Percentiles rank a stretch among this genome's conserved stretches.
These are phyloP conservation scores for Alviniconcha marisindica DNA, from an alignment of 1,140 invertebrate genomes.

Conservation along the genomic window DNA sequence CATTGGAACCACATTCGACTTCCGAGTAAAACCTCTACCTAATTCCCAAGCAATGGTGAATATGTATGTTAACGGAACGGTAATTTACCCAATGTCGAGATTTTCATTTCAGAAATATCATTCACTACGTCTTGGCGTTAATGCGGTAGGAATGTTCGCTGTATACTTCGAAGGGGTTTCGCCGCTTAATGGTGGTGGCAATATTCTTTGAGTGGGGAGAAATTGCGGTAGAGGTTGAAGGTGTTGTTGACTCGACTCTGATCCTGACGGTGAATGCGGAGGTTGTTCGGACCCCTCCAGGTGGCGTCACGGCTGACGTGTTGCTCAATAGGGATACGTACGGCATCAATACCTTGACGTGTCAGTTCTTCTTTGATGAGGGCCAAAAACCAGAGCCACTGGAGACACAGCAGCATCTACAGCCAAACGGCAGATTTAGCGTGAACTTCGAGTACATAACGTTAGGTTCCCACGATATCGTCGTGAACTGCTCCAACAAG, in stretches of 20 bases:
- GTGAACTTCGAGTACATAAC: neutral
- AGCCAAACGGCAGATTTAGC: neutral
- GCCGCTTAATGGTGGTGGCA: too few species aligned
- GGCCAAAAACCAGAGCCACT: neutral
- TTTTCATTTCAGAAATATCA: neutral
- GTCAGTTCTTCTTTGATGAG: conserved; percentile 1
- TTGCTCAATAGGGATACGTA: neutral
- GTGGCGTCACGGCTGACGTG: neutral
- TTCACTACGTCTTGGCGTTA: neutral
- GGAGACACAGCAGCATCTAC: neutral
- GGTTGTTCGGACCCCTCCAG: neutral
- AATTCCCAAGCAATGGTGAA: neutral
- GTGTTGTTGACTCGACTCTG: neutral
- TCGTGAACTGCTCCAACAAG: conserved; percentile 4
- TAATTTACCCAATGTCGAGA: neutral
- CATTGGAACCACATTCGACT: neutral
- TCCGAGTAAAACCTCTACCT: neutral
- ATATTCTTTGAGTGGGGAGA: too few species aligned
- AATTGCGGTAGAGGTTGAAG: too few species aligned
- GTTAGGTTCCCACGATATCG: neutral
- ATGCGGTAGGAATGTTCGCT: neutral
- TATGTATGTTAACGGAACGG: neutral
- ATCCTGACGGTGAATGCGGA: neutral
- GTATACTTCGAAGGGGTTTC: neutral
- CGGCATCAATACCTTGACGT: neutral